Conservation (phyloP, 2,797 vertebrate genomes). For the Ptychadena robeensis region DNA sequence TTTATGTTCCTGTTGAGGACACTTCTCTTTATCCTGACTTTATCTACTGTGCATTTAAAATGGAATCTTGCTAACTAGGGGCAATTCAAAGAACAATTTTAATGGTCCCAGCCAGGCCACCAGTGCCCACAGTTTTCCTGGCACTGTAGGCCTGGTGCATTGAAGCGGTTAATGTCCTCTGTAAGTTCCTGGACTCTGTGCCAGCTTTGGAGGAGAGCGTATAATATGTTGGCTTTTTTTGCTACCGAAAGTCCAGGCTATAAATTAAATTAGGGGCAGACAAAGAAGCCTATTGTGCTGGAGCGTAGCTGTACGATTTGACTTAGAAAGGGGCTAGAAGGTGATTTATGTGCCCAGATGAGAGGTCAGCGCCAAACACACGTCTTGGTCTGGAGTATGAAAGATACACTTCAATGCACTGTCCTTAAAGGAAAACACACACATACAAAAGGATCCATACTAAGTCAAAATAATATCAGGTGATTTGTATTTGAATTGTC, state of each 20-base stretch:
- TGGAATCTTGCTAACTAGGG: too few relatives aligned
- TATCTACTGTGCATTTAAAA: too few relatives aligned
- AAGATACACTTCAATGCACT: constrained; percentile 28
- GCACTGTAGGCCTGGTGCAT: background rate
- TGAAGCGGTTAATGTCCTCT: constrained; percentile 43
- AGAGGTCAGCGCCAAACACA: constrained; percentile 71
- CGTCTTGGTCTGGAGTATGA: constrained; percentile 56
- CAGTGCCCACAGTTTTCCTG: background rate
- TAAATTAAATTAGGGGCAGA: constrained; percentile 73
- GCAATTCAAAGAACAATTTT: background rate
- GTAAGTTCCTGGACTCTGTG: constrained; percentile 38
- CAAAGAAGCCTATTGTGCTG: constrained; percentile 72
- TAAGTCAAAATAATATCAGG: too few relatives aligned
- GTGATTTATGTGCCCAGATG: constrained; percentile 75
- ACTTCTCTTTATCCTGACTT: too few relatives aligned
- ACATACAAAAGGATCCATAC: background rate
- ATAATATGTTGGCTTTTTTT: constrained; percentile 68
- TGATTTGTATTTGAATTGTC: too few relatives aligned
- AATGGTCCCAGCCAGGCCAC: background rate
- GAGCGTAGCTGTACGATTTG: constrained; percentile 71
- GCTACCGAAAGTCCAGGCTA: constrained; percentile 72
- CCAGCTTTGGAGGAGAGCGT: constrained; percentile 47
- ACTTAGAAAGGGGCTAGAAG: constrained; percentile 72
- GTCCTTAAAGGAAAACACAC: background rate
- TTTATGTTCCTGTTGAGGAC: too few relatives aligned